Base-by-base conservation (phyloP, 2,797 vertebrate species). In the Danio albolineatus region DNA sequence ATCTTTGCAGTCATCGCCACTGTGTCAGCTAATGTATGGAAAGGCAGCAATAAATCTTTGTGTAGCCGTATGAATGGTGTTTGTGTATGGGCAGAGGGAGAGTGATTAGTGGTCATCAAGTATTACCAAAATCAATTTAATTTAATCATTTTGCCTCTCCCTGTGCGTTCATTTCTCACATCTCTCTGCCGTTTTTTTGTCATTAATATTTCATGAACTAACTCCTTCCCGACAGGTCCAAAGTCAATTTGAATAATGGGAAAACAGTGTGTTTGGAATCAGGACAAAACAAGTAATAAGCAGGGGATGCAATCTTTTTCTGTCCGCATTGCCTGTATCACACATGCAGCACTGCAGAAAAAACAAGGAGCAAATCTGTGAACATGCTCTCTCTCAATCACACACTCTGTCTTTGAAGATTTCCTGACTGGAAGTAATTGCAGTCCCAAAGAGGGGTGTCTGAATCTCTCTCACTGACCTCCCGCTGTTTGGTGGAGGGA, bases 71-170 rank as follows among this genome's bases (percentile, higher is more conserved):
- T 54, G 39, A 17, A 28, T 44, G 1, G 19, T 16, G 13, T 56
- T 56, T 43, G 77, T 69, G 53, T 64, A 60, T 44, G 57, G 46
- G 54, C 16, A 67, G 38, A 51, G 36, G 7, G 61, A 39, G 65
- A 71, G 62, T 39, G 71, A 44, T 60, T 21, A 46, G 62, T 17
- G 56, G 73, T 81, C 67, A 81, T 76, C 38, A 62, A 48, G 77
- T 66, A 83, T 83, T 82, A 74, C 79, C 76, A 73, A 83, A 83
- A 85, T 85, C 83, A 83, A 82, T 83, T 71, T 80, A 83, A 74
- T 73, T 76, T 81, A 84, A 83, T 80, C 44, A 80, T 62, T 57
- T 79, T 28, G 13, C 71, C 36, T 73, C 77, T 81, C 74, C 61
- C 62, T 69, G 19, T 79, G 56, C 71, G 74, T 64, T 80, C 53